Conservation (phyloP, 2,888 invertebrate species). For the Nymphalis urticae region DNA sequence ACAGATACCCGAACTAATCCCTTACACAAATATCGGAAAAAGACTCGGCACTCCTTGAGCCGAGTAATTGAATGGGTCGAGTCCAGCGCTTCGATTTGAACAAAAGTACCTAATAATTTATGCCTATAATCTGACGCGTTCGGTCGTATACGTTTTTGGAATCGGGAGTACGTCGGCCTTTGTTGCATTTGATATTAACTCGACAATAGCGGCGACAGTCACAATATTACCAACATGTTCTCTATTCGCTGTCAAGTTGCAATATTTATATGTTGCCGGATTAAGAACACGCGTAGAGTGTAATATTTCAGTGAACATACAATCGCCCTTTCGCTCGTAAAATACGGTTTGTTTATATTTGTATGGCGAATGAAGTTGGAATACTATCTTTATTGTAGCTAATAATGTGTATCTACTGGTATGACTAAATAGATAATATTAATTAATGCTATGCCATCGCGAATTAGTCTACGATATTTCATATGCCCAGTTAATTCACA, state of each 20-base stretch:
- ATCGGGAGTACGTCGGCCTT: constrained; percentile 63
- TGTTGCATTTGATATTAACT: constrained; percentile 72
- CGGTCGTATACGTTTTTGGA: constrained; percentile 65
- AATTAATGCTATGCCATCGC: too few relatives aligned
- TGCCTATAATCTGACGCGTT: constrained; percentile 79
- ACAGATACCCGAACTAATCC: constrained; percentile 80
- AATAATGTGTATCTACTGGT: constrained; percentile 43
- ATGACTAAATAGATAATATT: constrained; percentile 32
- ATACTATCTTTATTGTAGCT: constrained; percentile 15
- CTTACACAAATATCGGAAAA: constrained; percentile 80
- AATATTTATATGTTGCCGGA: constrained; percentile 60
- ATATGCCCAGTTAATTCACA: too few relatives aligned
- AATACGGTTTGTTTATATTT: constrained; percentile 33
- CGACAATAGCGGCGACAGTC: constrained; percentile 67
- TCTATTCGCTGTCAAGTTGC: constrained; percentile 62
- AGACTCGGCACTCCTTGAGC: constrained; percentile 77
- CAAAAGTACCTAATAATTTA: constrained; percentile 81
- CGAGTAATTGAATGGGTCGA: constrained; percentile 73
- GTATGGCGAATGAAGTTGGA: constrained; percentile 28
- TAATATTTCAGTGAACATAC: constrained; percentile 34
- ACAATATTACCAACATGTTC: constrained; percentile 69
- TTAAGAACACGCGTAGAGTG: constrained; percentile 46
- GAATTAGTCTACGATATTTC: too few relatives aligned
- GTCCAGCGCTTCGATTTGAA: constrained; percentile 69
- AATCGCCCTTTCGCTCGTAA: constrained; percentile 44